Conservation (phyloP, 2,113 vertebrate species). For the Myrmecophaga tridactyla region DNA sequence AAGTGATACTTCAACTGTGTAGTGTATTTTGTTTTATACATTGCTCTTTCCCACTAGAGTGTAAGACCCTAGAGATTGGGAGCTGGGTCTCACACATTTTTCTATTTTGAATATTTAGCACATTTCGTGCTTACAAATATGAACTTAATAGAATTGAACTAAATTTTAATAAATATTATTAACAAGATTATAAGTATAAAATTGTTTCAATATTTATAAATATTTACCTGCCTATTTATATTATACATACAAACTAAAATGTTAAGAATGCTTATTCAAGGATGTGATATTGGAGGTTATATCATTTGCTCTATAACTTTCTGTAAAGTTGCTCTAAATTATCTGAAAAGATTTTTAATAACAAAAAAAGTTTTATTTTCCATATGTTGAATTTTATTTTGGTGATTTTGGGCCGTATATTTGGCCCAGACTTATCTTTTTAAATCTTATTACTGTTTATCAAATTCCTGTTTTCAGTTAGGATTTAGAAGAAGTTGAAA, state of each 20-base stretch:
- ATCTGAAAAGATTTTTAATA: background rate
- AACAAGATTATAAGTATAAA: background rate
- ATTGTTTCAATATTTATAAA: background rate
- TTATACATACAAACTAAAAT: background rate
- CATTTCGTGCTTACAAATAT: background rate
- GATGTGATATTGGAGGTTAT: background rate
- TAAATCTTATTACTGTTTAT: background rate
- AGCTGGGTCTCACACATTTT: background rate
- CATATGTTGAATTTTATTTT: background rate
- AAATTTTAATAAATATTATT: background rate
- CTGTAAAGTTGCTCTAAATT: background rate
- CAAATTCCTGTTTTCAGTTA: background rate
- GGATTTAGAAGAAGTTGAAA: background rate
- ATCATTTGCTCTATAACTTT: background rate
- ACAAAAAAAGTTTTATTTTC: background rate
- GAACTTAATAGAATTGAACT: background rate
- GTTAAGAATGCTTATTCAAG: background rate
- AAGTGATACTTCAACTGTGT: background rate
- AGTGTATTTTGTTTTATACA: background rate
- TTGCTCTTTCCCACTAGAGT: background rate
- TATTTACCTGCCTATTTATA: background rate
- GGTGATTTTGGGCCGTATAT: background rate
- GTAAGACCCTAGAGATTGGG: background rate
- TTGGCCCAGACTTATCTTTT: background rate
- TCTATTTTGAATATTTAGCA: background rate